Conservation (phyloP, 2,797 vertebrate genomes). For the Enteromius argenteus region DNA sequence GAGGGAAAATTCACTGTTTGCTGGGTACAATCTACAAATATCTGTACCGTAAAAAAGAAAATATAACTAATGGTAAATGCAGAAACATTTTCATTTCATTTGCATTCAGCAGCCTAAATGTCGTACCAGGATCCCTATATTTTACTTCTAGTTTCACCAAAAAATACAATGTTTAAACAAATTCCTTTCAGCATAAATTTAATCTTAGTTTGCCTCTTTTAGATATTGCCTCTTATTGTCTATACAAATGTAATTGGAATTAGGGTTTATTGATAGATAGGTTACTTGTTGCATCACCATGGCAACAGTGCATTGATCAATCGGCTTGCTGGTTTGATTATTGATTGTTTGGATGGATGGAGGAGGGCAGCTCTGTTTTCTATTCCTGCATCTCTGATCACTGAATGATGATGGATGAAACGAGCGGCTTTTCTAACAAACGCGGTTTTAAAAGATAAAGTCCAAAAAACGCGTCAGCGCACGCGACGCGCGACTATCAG, state of each 20-base stretch:
- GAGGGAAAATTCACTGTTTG: neutral
- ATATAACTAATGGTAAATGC: neutral
- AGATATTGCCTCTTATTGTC: neutral
- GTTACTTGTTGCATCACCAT: constrained; percentile 46
- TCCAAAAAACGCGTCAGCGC: neutral
- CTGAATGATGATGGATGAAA: neutral
- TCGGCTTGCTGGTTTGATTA: constrained; percentile 56
- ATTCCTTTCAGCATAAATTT: neutral
- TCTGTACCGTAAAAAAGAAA: neutral
- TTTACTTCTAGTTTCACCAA: neutral
- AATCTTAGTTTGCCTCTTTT: neutral
- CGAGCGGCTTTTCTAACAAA: neutral
- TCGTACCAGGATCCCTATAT: neutral
- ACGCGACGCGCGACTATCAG: neutral
- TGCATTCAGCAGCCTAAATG: too few relatives aligned
- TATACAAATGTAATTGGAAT: constrained; percentile 26
- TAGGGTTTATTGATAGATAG: constrained; percentile 46
- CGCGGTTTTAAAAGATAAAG: neutral
- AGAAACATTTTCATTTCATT: neutral
- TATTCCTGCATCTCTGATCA: constrained; percentile 22
- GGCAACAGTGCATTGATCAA: constrained; percentile 56
- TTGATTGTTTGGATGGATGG: constrained; percentile 55
- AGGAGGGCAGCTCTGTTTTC: neutral
- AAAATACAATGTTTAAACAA: neutral
- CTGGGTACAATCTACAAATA: neutral